Percentiles rank a stretch among this genome's conserved stretches.
phyloP scores from a whole-genome alignment of 2,888 invertebrate species.

The Copidosoma aretas region DNA sequence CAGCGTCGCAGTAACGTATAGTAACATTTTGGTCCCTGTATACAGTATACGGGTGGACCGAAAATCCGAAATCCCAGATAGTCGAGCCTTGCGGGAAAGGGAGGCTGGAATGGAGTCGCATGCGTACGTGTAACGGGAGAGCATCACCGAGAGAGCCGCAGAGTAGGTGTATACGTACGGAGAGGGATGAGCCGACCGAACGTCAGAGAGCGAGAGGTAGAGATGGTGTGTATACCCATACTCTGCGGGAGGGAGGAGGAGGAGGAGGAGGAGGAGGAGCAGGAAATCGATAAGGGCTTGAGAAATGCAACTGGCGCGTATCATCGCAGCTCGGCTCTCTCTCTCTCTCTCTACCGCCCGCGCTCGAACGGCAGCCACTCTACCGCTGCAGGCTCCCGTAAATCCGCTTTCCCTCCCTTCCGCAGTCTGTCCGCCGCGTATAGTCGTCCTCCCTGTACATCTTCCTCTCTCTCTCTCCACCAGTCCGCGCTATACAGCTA shows the following conservation, averaged over 20 bases:
- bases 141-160: no score
- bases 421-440: neutral
- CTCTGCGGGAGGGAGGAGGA: no score
- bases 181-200: neutral
- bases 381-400: neutral
- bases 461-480: neutral
- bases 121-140: no score
- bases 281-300: conserved; percentile 24
- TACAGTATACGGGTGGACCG: no score
- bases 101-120: no score
- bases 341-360: neutral
- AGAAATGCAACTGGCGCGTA: conserved; percentile 19
- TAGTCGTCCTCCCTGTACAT: neutral
- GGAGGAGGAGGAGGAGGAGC: neutral
- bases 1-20: neutral
- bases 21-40: neutral
- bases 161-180: no score
- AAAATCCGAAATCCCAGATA: no score
- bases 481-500: no score
- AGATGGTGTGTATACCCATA: neutral
- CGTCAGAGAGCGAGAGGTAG: neutral
- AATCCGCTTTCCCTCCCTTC: neutral
- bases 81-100: no score
- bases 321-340: conserved; percentile 8
- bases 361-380: neutral